phyloP scores from a whole-genome alignment of 2,888 invertebrate species.

The Aphrophora alni region DNA sequence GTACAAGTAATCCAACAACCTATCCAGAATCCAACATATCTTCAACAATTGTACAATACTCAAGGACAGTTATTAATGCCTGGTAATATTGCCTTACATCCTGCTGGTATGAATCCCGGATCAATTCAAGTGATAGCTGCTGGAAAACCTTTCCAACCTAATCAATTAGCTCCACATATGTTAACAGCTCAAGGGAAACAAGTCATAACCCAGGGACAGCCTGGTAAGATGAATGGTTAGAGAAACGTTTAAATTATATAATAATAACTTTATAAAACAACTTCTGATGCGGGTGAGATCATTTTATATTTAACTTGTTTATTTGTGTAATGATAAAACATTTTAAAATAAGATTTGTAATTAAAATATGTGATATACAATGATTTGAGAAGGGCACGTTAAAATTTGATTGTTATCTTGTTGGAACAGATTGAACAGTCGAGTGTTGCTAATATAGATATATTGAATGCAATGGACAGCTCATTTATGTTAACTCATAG shows the following conservation, averaged over 20 bases:
- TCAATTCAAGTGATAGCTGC: slow-evolving; percentile 83
- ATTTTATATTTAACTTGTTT: slow-evolving; percentile 16
- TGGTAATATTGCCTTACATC: slow-evolving; percentile 76
- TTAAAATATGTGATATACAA: too few species aligned
- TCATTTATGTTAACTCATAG: too few species aligned
- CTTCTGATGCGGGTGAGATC: neutral
- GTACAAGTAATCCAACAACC: slow-evolving; percentile 88
- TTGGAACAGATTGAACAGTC: too few species aligned
- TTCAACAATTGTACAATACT: slow-evolving; percentile 77
- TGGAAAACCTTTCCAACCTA: slow-evolving; percentile 80
- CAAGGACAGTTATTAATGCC: slow-evolving; percentile 82
- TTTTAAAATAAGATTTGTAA: too few species aligned
- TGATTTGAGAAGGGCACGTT: too few species aligned
- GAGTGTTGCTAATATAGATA: too few species aligned
- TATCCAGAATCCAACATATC: slow-evolving; percentile 74
- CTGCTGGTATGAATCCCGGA: slow-evolving; percentile 75
- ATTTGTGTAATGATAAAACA: too few species aligned
- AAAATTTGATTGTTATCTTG: too few species aligned
- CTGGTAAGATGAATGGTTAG: too few species aligned
- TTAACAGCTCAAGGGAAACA: slow-evolving; percentile 69
- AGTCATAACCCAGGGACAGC: slow-evolving; percentile 48
- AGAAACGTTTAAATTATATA: slow-evolving; percentile 39
- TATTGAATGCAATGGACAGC: too few species aligned
- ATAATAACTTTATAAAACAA: neutral
- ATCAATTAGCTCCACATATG: slow-evolving; percentile 83